Evolutionary conservation across 1,140 invertebrate species (phyloP).

Genomic region (Vanessa tameamea): DNA sequence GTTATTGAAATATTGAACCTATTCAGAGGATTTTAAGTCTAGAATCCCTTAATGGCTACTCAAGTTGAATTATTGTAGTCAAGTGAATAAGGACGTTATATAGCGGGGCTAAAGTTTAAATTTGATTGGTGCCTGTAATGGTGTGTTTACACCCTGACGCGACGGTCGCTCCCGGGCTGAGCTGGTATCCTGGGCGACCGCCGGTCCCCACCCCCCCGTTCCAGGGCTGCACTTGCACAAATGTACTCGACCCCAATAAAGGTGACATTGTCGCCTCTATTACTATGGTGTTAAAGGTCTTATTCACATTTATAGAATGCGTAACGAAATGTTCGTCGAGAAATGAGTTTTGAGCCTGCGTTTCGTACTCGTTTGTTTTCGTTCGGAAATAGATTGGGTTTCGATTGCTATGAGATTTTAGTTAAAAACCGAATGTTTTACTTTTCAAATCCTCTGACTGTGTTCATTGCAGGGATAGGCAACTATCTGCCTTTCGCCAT

Average conservation of each 20-base stretch:
- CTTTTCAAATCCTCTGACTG: constrained; percentile 1
- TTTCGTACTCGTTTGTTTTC: constrained; percentile 37
- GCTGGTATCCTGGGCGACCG: constrained; percentile 69
- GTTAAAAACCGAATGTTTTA: constrained; percentile 32
- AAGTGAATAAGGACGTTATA: constrained; percentile 23
- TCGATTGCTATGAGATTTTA: constrained; percentile 41
- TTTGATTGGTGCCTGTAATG: constrained; percentile 41
- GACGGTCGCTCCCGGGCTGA: constrained; percentile 58
- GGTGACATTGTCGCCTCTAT: constrained; percentile 28
- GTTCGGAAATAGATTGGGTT: constrained; percentile 38
- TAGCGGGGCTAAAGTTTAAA: constrained; percentile 39
- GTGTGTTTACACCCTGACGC: constrained; percentile 50
- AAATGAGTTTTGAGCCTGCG: constrained; percentile 27
- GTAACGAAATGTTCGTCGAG: constrained; percentile 11
- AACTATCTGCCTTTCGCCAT: not conserved
- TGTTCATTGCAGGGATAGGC: not conserved
- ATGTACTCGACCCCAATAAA: constrained; percentile 34
- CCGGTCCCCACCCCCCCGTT: constrained; percentile 40
- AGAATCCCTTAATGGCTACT: constrained; percentile 20
- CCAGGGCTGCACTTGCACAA: constrained; percentile 57
- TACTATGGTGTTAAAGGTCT: constrained; percentile 15
- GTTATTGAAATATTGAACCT: constrained; percentile 30
- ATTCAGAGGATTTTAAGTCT: constrained; percentile 6
- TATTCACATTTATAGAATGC: constrained; percentile 1
- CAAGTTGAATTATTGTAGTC: not conserved